Percentiles rank a stretch among this genome's conserved stretches.
phyloP scores from a whole-genome alignment of 2,113 vertebrate genomes.

The Fukomys damarensis region DNA sequence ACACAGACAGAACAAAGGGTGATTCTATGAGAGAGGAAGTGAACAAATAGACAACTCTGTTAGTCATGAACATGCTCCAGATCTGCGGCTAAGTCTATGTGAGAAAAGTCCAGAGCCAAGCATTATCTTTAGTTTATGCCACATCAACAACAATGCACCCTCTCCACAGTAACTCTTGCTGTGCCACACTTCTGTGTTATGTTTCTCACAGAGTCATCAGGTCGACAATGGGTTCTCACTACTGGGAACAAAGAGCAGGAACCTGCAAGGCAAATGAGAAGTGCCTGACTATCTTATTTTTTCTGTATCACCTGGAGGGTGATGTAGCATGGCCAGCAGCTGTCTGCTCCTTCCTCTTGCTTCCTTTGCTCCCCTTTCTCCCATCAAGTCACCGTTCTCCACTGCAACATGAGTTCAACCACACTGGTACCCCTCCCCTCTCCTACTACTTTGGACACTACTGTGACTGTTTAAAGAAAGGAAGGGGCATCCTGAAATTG shows the following conservation, averaged over 20 bases:
- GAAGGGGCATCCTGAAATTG: neutral
- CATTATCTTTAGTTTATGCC: neutral
- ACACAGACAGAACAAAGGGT: neutral
- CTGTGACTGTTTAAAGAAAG: neutral
- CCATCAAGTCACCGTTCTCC: neutral
- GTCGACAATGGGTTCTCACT: neutral
- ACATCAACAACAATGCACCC: neutral
- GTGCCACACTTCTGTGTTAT: neutral
- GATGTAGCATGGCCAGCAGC: neutral
- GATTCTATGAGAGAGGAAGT: neutral
- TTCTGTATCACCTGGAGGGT: neutral
- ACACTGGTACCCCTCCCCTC: neutral
- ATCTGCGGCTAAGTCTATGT: neutral
- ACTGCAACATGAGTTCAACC: neutral
- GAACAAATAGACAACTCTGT: neutral
- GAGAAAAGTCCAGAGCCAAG: neutral
- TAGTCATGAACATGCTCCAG: neutral
- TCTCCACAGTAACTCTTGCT: neutral
- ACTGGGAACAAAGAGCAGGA: neutral
- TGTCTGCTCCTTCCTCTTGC: neutral
- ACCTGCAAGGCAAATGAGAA: neutral
- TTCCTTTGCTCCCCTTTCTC: neutral
- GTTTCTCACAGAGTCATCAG: neutral
- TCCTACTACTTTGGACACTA: no score
- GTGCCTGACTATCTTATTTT: neutral